phyloP scores from a whole-genome alignment of 1,140 invertebrate species.

The Drosophila lacertosa region DNA sequence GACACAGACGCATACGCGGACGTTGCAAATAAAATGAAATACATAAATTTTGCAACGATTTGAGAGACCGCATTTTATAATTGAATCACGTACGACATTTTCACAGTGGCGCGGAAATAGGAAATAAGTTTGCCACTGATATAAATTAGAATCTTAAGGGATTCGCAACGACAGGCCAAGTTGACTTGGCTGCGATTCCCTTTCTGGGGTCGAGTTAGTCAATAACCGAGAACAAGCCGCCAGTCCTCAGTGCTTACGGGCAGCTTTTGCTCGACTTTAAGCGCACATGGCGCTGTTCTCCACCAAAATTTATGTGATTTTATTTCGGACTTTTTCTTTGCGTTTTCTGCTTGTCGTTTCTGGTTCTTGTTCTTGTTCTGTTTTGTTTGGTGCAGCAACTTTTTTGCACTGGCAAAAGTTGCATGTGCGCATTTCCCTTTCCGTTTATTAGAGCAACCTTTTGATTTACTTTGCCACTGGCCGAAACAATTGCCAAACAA shows the following conservation, averaged over 20 bases:
- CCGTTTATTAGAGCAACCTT: constrained; percentile 75
- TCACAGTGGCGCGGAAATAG: constrained; percentile 69
- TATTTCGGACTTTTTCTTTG: constrained; percentile 25
- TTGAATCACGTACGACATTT: constrained; percentile 83
- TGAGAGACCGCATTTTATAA: constrained; percentile 84
- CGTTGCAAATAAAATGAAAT: constrained; percentile 80
- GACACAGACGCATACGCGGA: constrained; percentile 26
- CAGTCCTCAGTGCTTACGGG: constrained; percentile 33
- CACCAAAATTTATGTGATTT: constrained; percentile 63
- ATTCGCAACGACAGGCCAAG: constrained; percentile 47
- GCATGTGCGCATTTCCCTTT: constrained; percentile 75
- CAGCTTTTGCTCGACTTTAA: constrained; percentile 44
- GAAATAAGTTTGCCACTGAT: constrained; percentile 81
- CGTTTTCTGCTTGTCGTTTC: background rate
- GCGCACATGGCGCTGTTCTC: constrained; percentile 38
- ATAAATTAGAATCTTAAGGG: constrained; percentile 83
- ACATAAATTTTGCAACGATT: constrained; percentile 84
- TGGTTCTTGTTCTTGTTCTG: constrained; percentile 5
- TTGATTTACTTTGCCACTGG: constrained; percentile 76
- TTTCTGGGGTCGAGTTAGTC: constrained; percentile 53
- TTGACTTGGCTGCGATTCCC: background rate
- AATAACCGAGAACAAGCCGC: constrained; percentile 46
- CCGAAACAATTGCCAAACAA: constrained; percentile 73
- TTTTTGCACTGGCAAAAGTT: constrained; percentile 47
- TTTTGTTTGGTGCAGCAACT: constrained; percentile 8